phyloP scores from a whole-genome alignment of 2,797 vertebrate genomes.

The Poeciliopsis presidionis region DNA sequence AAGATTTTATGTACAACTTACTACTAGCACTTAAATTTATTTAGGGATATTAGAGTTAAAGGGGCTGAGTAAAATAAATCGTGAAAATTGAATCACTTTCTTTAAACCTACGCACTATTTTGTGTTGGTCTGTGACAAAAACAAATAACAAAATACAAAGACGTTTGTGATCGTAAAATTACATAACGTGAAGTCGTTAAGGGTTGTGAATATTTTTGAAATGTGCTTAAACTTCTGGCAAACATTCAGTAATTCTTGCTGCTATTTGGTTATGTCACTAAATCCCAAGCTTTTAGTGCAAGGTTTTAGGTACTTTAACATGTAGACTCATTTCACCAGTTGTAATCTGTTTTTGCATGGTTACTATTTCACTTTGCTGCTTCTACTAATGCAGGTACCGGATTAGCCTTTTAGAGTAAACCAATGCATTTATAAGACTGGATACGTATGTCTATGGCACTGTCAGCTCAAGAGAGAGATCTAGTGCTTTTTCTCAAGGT shows the following conservation, averaged over 20 bases:
- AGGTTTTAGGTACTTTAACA: constrained; percentile 39
- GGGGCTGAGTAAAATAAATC: neutral
- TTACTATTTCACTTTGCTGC: constrained; percentile 56
- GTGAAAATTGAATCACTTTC: neutral
- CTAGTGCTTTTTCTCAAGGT: constrained; percentile 98
- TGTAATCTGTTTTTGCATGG: constrained; percentile 45
- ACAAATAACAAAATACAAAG: neutral
- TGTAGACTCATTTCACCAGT: constrained; percentile 48
- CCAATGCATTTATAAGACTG: constrained; percentile 64
- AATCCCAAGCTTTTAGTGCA: constrained; percentile 38
- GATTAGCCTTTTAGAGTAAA: constrained; percentile 63
- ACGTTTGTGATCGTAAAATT: neutral
- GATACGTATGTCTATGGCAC: constrained; percentile 62
- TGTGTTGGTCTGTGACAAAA: neutral
- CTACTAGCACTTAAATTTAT: neutral
- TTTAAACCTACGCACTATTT: neutral
- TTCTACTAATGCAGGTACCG: constrained; percentile 65
- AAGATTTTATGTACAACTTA: neutral
- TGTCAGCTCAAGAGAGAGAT: constrained; percentile 48
- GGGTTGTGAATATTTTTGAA: neutral
- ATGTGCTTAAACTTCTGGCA: neutral
- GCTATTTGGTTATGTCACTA: constrained; percentile 48
- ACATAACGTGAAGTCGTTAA: neutral
- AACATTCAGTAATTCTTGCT: constrained; percentile 37
- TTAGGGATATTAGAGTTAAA: neutral